Base-by-base conservation (phyloP, 2,888 invertebrate genomes). In the Rhagophthalmus giganteus region DNA sequence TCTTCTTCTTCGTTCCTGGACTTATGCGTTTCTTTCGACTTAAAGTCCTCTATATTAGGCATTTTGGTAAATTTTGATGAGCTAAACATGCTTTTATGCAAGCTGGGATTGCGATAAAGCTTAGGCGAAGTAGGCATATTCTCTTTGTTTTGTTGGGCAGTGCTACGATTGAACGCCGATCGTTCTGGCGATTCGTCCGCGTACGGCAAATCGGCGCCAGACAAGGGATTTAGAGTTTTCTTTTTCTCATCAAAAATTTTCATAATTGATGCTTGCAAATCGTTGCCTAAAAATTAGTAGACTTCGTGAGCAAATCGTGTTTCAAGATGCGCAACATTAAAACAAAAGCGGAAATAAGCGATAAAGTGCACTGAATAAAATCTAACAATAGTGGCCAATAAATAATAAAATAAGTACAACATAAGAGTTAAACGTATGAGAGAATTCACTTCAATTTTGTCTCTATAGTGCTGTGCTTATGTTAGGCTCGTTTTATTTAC, bases 181-280 rank as follows among this genome's bases (percentile, higher is more conserved):
- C 73, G 80, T 67, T 84, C 84, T 54, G 81, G 83, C 54, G 82
- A 81, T 73, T 86, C 86, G 72, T 86, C 86, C 60, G 82, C 86
- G 76, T 81, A 87, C 41, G 86, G 86, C 71, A 86, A 83, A 77
- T 83, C 84, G 69, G 84, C 83, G 59, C 74, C 74, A 35, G 73
- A 61, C 41, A 76, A 64, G 49, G 76, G 74, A 52, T 76, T 87
- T 81, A 66, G 87, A 74, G 66, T 85, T 84, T 64, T 84, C 75
- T 90, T 81, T 74, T 91, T 91, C 70, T 88, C 86, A 73, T 92
- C 91, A 75, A 91, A 85, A 52, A 90, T 87, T 69, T 87, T 88
- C 63, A 90, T 92, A 71, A 93, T 84, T 64, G 84, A 83, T 71
- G 88, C 86, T 75, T 92, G 78, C 65, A 92, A 85, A 78, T 91